Percentiles rank a stretch among this genome's conserved stretches.
Conservation (phyloP, 2,113 vertebrate genomes). For the Zosterops hypoxanthus region DNA sequence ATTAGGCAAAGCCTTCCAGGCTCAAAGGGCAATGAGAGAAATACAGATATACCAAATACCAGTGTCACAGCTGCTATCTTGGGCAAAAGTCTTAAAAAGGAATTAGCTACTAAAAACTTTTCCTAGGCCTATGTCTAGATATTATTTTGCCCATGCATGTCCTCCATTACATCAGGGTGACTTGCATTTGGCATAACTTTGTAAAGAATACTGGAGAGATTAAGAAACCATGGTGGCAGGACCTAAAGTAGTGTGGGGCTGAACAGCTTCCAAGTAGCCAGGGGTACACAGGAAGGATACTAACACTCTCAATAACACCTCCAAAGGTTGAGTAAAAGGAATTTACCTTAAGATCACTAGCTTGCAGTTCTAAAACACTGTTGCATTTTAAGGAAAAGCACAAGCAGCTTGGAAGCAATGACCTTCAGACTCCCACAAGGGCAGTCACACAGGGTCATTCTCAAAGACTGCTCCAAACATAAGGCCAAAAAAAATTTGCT, state of each 20-base stretch:
- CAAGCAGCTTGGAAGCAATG: not conserved
- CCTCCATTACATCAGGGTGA: not conserved
- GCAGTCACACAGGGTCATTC: accelerated
- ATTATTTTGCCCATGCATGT: not conserved
- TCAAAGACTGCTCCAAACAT: not conserved
- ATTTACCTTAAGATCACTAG: not conserved
- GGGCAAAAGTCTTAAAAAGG: not conserved
- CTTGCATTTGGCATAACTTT: not conserved
- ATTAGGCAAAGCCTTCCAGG: not conserved
- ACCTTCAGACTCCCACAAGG: not conserved
- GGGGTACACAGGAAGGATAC: not conserved
- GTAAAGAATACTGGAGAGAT: not conserved
- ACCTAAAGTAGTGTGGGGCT: not conserved
- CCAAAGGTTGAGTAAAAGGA: not conserved
- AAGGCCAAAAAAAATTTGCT: not conserved
- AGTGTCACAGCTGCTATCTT: not conserved
- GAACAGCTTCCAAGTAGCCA: not conserved
- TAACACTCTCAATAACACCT: not conserved
- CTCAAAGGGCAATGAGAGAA: not conserved
- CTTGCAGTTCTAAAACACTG: not conserved
- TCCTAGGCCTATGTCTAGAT: not conserved
- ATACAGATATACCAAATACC: not conserved
- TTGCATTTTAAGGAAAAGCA: not conserved
- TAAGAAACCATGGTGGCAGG: not conserved
- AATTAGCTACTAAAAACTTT: not conserved